Percentiles rank a stretch among this genome's conserved stretches.
phyloP scores from a whole-genome alignment of 2,113 vertebrate genomes.

The Osmerus eperlanus region DNA sequence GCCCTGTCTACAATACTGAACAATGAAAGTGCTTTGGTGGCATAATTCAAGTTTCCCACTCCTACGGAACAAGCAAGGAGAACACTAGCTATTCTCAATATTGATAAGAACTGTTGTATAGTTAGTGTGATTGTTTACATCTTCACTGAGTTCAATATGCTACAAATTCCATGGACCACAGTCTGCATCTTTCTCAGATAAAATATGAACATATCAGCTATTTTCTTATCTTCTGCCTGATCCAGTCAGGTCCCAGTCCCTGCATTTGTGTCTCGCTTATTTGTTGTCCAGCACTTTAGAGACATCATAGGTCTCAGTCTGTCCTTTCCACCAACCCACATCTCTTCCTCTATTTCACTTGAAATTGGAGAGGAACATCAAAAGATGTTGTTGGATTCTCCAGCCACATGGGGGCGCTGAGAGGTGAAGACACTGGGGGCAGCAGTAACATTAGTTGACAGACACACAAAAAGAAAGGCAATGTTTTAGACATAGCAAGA shows the following conservation, averaged over 20 bases:
- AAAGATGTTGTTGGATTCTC: slow-evolving; percentile 33
- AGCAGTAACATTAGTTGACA: slow-evolving; percentile 38
- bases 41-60: slow-evolving; percentile 65
- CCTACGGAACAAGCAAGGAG: slow-evolving; percentile 38
- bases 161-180: neutral
- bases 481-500: slow-evolving; percentile 31
- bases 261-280: neutral
- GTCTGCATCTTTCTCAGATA: slow-evolving; percentile 4
- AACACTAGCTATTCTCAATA: slow-evolving; percentile 14
- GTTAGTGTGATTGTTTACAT: slow-evolving; percentile 7
- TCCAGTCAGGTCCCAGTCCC: too few relatives aligned
- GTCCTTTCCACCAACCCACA: slow-evolving; percentile 9
- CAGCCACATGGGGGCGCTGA: slow-evolving; percentile 37
- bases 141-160: neutral
- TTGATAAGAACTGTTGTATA: slow-evolving; percentile 17
- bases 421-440: slow-evolving; percentile 34
- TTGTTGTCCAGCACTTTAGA: neutral
- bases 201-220: too few relatives aligned
- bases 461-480: slow-evolving; percentile 39
- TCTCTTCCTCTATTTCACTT: slow-evolving; percentile 18
- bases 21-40: slow-evolving; percentile 69
- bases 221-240: too few relatives aligned
- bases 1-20: slow-evolving; percentile 21
- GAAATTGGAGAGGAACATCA: slow-evolving; percentile 29
- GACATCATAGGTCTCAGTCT: slow-evolving; percentile 20